A percentile compares a stretch with the other conserved stretches of the same genome.
These are phyloP conservation scores for Babyrousa celebensis DNA, from an alignment of 2,797 vertebrate genomes.

Conservation along the genomic window DNA sequence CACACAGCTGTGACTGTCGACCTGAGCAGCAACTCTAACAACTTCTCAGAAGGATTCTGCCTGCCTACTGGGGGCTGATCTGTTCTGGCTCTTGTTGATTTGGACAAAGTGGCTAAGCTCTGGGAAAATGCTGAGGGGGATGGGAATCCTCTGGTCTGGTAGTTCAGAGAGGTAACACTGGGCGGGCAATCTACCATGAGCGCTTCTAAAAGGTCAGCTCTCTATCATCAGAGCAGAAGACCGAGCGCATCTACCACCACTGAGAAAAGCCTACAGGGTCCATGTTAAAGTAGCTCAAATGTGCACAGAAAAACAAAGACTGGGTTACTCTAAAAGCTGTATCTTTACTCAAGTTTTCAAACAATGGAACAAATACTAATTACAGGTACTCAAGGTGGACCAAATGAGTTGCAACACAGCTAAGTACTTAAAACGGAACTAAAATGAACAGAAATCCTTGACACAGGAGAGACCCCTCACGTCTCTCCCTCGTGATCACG, in stretches of 20 bases:
- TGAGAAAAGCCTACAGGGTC: neutral
- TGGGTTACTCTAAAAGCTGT: neutral
- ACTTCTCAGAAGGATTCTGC: neutral
- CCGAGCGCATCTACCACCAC: neutral
- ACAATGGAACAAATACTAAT: conserved; percentile 32
- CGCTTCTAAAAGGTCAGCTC: neutral
- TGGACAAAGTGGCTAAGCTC: neutral
- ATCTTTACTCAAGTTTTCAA: conserved; percentile 25
- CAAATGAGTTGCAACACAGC: neutral
- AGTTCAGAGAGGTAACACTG: neutral
- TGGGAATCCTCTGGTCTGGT: neutral
- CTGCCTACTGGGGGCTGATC: neutral
- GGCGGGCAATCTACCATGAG: neutral
- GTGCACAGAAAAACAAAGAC: neutral
- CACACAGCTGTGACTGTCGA: neutral
- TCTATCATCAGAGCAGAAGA: neutral
- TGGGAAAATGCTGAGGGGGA: neutral
- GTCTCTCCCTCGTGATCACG: neutral
- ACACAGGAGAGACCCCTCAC: neutral
- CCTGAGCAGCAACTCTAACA: neutral
- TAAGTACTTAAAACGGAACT: neutral
- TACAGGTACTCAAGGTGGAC: neutral
- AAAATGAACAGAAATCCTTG: neutral
- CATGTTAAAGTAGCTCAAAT: neutral
- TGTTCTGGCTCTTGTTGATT: neutral